Percentiles rank a stretch among this genome's conserved stretches.
Evolutionary conservation across 2,888 invertebrate species (phyloP).

Genomic region (Podabrus alpinus): DNA sequence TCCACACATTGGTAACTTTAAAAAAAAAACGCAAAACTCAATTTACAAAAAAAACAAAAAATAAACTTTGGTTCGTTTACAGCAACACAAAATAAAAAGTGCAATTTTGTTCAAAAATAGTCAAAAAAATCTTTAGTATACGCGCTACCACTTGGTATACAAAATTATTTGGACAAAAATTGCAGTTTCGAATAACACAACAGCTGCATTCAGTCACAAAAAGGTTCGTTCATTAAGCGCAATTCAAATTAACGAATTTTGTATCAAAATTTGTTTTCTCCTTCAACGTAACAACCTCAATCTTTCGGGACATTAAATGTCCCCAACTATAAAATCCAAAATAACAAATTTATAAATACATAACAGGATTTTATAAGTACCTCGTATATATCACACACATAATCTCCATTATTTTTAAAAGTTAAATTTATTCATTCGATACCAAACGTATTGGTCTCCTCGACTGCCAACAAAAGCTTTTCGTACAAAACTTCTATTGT

Average conservation of each 20-base stretch:
- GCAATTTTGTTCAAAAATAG: conserved; percentile 6
- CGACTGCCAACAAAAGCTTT: conserved; percentile 89
- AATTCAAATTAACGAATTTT: not conserved
- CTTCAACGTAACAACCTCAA: not conserved
- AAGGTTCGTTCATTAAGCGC: conserved; percentile 5
- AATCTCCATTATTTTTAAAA: not conserved
- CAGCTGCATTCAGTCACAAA: conserved; percentile 26
- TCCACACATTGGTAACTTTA: conserved; percentile 38
- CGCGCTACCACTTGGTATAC: conserved; percentile 14
- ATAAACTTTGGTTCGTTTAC: not conserved
- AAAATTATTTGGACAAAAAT: conserved; percentile 13
- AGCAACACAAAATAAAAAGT: not conserved
- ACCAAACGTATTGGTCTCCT: conserved; percentile 95
- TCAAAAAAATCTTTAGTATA: conserved; percentile 6
- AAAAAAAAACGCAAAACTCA: conserved; percentile 1
- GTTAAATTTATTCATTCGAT: conserved; percentile 74
- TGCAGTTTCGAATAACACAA: conserved; percentile 5
- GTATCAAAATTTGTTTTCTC: conserved; percentile 5
- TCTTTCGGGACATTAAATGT: not conserved
- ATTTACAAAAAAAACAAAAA: not conserved
- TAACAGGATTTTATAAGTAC: conserved; percentile 11
- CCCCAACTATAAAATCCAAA: conserved; percentile 1
- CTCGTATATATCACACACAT: not conserved
- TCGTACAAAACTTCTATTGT: conserved; percentile 89
- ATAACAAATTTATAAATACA: not conserved